These are phyloP conservation scores for Muntiacus muntjak DNA, from an alignment of 2,113 vertebrate species.

Conservation along the genomic window DNA sequence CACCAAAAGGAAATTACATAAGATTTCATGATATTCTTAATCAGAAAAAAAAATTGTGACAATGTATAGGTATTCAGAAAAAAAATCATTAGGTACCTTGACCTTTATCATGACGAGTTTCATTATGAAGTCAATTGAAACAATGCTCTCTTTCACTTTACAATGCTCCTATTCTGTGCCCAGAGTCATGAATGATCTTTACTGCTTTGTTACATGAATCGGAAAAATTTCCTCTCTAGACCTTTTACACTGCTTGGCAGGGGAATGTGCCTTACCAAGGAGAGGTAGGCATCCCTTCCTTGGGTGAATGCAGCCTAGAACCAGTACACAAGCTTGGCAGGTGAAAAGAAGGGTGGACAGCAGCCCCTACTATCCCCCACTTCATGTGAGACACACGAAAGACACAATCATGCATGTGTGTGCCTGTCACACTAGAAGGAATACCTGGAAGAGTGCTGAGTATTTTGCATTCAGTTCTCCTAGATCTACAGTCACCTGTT, in stretches of 20 bases:
- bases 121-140: not conserved
- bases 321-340: not conserved
- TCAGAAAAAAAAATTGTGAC: not conserved
- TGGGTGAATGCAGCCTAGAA: not conserved
- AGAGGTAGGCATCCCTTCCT: not conserved
- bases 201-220: not conserved
- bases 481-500: not conserved
- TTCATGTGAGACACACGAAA: not conserved
- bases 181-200: not conserved
- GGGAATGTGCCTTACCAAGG: not conserved
- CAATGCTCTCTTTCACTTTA: not conserved
- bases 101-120: not conserved
- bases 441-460: not conserved
- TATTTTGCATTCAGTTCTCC: not conserved
- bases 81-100: not conserved
- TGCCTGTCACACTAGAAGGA: not conserved
- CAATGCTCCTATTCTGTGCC: no score
- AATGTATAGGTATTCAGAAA: not conserved
- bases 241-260: not conserved
- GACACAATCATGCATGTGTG: not conserved
- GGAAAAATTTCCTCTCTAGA: not conserved
- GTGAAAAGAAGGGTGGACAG: not conserved
- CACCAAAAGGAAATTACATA: not conserved
- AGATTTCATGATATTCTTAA: not conserved
- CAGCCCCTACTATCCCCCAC: not conserved